Evolutionary conservation across 2,888 invertebrate genomes (phyloP).

Genomic region (Hypercompe scribonia): DNA sequence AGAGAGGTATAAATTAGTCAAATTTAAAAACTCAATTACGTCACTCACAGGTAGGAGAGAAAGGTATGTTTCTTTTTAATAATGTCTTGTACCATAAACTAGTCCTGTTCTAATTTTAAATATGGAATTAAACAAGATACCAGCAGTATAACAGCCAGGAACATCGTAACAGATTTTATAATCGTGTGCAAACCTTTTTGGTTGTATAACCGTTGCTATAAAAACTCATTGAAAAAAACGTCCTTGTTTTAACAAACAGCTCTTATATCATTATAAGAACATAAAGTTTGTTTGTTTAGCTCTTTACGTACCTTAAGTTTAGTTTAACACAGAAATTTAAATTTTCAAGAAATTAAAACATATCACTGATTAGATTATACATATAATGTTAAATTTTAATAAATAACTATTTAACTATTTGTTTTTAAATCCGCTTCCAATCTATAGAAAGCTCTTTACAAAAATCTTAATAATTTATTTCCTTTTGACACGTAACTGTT

Average conservation of each 20-base stretch:
- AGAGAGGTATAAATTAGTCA: slow-evolving; percentile 2
- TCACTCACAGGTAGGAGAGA: too few species aligned
- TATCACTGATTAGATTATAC: neutral
- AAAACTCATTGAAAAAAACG: neutral
- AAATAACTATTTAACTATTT: too few species aligned
- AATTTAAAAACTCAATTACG: neutral
- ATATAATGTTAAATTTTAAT: neutral
- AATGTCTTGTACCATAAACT: neutral
- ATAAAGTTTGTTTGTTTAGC: neutral
- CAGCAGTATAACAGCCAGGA: too few species aligned
- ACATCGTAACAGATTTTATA: neutral
- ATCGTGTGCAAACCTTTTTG: neutral
- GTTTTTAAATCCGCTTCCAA: neutral
- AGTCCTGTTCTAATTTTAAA: too few species aligned
- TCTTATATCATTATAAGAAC: neutral
- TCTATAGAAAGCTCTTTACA: neutral
- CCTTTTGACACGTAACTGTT: neutral
- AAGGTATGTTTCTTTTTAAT: too few species aligned
- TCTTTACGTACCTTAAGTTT: neutral
- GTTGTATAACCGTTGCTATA: neutral
- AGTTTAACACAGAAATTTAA: neutral
- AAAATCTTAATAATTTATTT: neutral
- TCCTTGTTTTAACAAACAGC: neutral
- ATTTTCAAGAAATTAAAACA: neutral
- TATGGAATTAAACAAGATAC: neutral